These are phyloP conservation scores for Eulemur albifrons DNA, from an alignment of 2,797 vertebrate species.

Conservation along the genomic window DNA sequence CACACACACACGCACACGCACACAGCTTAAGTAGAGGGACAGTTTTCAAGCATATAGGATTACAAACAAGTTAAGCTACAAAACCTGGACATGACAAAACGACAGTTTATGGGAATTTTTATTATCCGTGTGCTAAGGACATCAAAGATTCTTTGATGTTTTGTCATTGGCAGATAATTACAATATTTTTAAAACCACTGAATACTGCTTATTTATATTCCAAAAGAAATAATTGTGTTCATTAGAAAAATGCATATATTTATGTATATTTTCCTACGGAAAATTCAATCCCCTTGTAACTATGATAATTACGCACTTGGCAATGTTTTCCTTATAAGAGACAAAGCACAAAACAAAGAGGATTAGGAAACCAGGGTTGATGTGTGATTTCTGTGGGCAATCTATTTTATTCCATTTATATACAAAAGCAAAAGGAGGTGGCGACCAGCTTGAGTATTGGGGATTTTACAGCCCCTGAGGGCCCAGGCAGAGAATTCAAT, in stretches of 20 bases:
- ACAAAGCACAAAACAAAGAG: neutral
- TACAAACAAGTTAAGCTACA: conserved; percentile 53
- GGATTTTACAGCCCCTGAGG: neutral
- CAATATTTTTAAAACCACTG: neutral
- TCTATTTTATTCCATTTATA: conserved; percentile 30
- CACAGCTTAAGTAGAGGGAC: conserved; percentile 16
- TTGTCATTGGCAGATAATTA: conserved; percentile 9
- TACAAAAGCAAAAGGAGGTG: conserved; percentile 43
- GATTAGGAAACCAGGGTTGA: neutral
- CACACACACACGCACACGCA: conserved; percentile 60
- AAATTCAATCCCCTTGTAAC: conserved; percentile 21
- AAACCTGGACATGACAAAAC: neutral
- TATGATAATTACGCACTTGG: conserved; percentile 2
- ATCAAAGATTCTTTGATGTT: conserved; percentile 18
- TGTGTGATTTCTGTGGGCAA: neutral
- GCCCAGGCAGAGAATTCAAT: neutral
- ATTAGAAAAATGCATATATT: neutral
- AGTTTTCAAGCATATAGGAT: conserved; percentile 44
- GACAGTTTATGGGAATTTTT: conserved; percentile 42
- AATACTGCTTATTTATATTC: neutral
- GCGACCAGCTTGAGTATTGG: neutral
- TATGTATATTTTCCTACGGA: conserved; percentile 1
- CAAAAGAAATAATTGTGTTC: conserved; percentile 21
- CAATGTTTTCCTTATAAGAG: neutral
- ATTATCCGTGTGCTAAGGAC: conserved; percentile 53